Conservation (phyloP, 2,888 invertebrate genomes). For the Acanthosepion lycidas region DNA sequence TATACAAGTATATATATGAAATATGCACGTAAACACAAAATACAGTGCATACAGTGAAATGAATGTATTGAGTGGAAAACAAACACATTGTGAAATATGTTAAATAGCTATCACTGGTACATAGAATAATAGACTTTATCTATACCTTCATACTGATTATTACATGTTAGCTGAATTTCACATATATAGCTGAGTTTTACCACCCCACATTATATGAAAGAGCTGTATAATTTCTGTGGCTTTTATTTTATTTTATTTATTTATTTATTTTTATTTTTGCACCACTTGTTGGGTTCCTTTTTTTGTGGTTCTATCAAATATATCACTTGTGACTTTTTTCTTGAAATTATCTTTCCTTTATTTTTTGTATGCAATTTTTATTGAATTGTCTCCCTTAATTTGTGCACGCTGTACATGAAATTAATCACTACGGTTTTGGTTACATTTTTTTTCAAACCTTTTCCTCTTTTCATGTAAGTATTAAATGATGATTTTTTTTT, state of each 20-base stretch:
- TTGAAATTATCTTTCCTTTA: background rate
- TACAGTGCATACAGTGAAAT: background rate
- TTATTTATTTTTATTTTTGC: background rate
- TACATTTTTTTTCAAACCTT: background rate
- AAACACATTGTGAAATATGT: background rate
- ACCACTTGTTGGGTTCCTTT: background rate
- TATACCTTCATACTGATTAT: slow-evolving; percentile 45
- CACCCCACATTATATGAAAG: slow-evolving; percentile 35
- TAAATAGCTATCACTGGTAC: background rate
- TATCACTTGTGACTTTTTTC: background rate
- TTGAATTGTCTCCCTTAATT: slow-evolving; percentile 46
- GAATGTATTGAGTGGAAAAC: background rate
- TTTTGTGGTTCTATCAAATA: slow-evolving; percentile 37
- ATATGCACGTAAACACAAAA: background rate
- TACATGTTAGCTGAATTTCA: slow-evolving; percentile 38
- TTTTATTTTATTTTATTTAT: background rate
- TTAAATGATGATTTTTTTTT: background rate
- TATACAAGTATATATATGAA: background rate
- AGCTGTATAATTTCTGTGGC: slow-evolving; percentile 38
- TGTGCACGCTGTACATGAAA: slow-evolving; percentile 35
- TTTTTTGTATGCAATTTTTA: slow-evolving; percentile 33
- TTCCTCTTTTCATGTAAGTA: background rate
- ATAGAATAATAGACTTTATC: slow-evolving; percentile 36
- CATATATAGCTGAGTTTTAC: slow-evolving; percentile 8
- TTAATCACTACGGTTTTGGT: background rate